These are phyloP conservation scores for Sesia apiformis DNA, from an alignment of 2,888 invertebrate species.

Conservation along the genomic window DNA sequence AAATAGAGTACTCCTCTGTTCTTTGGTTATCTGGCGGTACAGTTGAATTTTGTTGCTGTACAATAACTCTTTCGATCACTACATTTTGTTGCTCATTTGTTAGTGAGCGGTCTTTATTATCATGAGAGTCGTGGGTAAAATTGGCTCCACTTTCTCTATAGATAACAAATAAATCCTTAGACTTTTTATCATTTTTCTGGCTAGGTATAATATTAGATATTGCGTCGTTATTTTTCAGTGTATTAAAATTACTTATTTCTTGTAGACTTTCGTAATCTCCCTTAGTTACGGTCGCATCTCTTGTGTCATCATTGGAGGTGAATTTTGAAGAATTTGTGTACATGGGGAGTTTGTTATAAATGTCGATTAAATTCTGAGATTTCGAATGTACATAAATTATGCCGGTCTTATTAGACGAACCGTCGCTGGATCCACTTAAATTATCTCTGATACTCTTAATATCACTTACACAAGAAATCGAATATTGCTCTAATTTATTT, in stretches of 20 bases:
- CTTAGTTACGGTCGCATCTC: slow-evolving; percentile 12
- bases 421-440: background rate
- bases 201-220: slow-evolving; percentile 14
- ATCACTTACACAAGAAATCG: slow-evolving; percentile 24
- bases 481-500: slow-evolving; percentile 36
- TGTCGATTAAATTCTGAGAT: slow-evolving; percentile 26
- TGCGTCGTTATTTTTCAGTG: slow-evolving; percentile 6
- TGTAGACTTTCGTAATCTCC: slow-evolving; percentile 6
- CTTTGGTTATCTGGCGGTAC: background rate
- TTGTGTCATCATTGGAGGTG: slow-evolving; percentile 10
- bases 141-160: slow-evolving; percentile 39
- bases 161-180: slow-evolving; percentile 43
- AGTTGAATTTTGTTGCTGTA: background rate
- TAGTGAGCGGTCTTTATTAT: slow-evolving; percentile 14
- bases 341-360: slow-evolving; percentile 32
- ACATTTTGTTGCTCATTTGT: slow-evolving; percentile 6
- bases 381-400: background rate
- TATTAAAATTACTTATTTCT: slow-evolving; percentile 10
- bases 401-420: background rate
- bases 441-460: background rate
- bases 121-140: slow-evolving; percentile 2
- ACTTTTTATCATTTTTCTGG: slow-evolving; percentile 22
- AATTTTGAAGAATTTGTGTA: slow-evolving; percentile 27
- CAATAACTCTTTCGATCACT: background rate
- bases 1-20: background rate